Base-by-base conservation (phyloP, 2,888 invertebrate species). In the Neocrepidodera transversa region DNA sequence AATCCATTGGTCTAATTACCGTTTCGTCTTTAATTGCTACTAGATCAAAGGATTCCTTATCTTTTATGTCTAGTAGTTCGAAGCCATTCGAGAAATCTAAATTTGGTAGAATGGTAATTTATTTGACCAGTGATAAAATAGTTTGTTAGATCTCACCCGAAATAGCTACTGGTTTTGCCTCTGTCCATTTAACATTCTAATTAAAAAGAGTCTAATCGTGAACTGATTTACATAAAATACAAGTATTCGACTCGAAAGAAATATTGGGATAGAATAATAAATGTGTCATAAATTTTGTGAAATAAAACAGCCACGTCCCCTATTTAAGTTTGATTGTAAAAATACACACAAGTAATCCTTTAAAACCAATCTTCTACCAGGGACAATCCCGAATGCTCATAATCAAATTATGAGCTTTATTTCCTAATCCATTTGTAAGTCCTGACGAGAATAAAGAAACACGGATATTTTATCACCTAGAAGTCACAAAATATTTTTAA, bases 81-180 rank as follows among this genome's bases (percentile, higher is more conserved):
- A 28, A 10, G 2, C 28, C 28, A 28, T 28, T 28, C 28, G 6
- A 6, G 7, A 28, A n/a, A n/a, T 6, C 28, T 28, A 28, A 28
- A 28, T 28, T 28, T 28, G 10, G 28, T 20, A 14, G 4, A 45
- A 28, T 14, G 5, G 5, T 45, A 45, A 45, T 45, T 45, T 45
- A 30, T 50, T n/a, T 26, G 23, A 16, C 23, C n/a, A 11, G 38
- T n/a, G 45, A 40, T 50, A 56, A 47, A 45, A 30, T 60, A 47
- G 55, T 64, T 62, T 60, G 60, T 64, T 53, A 42, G 35, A 18
- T 60, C 58, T 62, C 62, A 54, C 50, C 49, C 45, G 26, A 58
- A 54, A 56, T 53, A 38, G 65, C 67, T 68, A 68, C 68, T 56
- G 60, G 63, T 63, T 63, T 60, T 63, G 38, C 64, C 38, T 60